Base-by-base conservation (phyloP, 2,888 invertebrate species). In the Coleophora deauratella region DNA sequence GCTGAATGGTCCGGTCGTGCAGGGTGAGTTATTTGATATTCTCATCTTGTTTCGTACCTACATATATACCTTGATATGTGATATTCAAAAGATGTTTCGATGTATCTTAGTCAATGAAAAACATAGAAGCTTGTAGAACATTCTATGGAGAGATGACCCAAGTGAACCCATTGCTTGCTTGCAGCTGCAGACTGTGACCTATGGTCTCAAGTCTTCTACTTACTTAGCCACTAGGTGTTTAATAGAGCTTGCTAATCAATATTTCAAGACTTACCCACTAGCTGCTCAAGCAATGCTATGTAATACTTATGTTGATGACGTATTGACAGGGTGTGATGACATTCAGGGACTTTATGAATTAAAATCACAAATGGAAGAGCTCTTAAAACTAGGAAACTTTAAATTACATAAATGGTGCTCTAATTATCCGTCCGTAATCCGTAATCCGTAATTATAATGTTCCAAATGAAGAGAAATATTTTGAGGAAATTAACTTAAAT, bases 211-310 rank as follows among this genome's bases (percentile, higher is more conserved):
- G 27, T 35, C 31, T 35, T 49, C 44, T 9, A n/a, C 40, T 2
- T 49, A 33, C 21, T 31, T 49, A n/a, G 42, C 46, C 2, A 46
- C 46, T 12, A 14, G 44, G 8, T 49, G 49, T 31, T 38, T 49
- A 4, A 41, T 36, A 10, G 44, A 46, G 38, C 33, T 49, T 9
- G 49, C 46, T 7, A 35, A 36, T 9, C 32, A n/a, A 8, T 31
- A 38, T 27, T 1, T 30, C 1, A 7, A 30, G 1, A 12, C 34
- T 31, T 42, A 30, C 13, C 42, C 42, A 4, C 11, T 21, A 3
- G 42, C 42, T 8, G n/a, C 11, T 4, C 2, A 9, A 3, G 31
- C 31, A 12, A 9, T 42, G 1, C 8, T 28, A 1, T 12, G 31
- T 10, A 12, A 31, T 30, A 30, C 35, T 7, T 42, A 42, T 11